Percentiles rank a stretch among this genome's conserved stretches.
These are phyloP conservation scores for Cygnus atratus DNA, from an alignment of 2,113 vertebrate species.

Conservation along the genomic window DNA sequence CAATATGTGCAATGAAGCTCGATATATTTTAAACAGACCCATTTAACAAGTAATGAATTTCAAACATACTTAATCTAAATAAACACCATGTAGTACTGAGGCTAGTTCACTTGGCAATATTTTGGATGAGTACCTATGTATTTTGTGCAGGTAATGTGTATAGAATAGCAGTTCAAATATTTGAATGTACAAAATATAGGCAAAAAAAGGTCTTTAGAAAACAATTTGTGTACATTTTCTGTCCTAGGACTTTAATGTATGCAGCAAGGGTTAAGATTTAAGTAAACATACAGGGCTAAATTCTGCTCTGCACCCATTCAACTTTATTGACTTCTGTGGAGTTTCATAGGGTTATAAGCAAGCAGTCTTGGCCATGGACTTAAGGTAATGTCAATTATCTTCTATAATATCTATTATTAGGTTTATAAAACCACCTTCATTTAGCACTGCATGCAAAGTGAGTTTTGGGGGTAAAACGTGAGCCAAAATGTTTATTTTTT, in stretches of 20 bases:
- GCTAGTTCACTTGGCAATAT: conserved; percentile 16
- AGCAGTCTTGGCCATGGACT: neutral
- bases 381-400: neutral
- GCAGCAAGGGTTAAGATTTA: conserved; percentile 36
- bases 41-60: neutral
- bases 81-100: neutral
- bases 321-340: conserved; percentile 14
- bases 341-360: neutral
- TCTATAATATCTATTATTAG: neutral
- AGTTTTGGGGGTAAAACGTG: neutral
- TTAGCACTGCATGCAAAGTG: neutral
- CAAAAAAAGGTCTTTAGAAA: conserved; percentile 46
- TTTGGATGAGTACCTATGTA: conserved; percentile 19
- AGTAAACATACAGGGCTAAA: conserved; percentile 35
- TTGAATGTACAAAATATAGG: conserved; percentile 41
- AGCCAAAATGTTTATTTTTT: neutral
- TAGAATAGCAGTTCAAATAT: conserved; percentile 66
- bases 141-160: conserved; percentile 29
- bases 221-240: conserved; percentile 31
- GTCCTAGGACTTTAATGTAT: conserved; percentile 10
- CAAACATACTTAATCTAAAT: conserved; percentile 4
- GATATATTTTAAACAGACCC: conserved; percentile 11
- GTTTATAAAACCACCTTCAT: conserved; percentile 39
- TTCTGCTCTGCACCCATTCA: neutral
- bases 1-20: neutral